Evolutionary conservation across 2,113 vertebrate genomes (phyloP).

Genomic region (Paradoxurus hermaphroditus): DNA sequence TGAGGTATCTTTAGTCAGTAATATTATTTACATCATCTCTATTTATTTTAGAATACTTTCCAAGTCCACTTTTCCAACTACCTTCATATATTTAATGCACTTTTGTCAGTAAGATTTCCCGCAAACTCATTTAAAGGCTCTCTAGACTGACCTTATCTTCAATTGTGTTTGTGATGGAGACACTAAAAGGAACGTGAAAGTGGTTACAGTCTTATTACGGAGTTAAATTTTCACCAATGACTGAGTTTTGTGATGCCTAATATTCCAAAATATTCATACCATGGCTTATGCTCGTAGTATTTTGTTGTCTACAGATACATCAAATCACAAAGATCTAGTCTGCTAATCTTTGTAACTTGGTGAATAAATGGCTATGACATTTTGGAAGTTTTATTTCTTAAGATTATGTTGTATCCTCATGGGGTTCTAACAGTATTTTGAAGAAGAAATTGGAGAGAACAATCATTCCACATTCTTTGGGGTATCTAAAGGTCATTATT

Average conservation of each 20-base stretch:
- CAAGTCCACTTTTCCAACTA: background rate
- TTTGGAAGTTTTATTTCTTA: background rate
- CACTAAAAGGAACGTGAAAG: background rate
- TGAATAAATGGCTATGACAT: background rate
- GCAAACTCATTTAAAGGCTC: background rate
- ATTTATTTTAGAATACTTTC: conserved; percentile 40
- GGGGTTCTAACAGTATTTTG: background rate
- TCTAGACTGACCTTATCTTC: background rate
- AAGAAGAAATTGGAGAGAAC: background rate
- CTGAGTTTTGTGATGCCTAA: background rate
- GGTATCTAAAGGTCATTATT: conserved; percentile 14
- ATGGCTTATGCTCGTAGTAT: background rate
- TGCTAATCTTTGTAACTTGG: background rate
- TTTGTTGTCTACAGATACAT: background rate
- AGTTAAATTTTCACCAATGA: background rate
- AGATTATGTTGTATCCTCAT: background rate
- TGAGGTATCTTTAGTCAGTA: no score
- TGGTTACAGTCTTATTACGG: background rate
- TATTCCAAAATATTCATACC: background rate
- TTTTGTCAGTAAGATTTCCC: background rate
- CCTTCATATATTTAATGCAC: background rate
- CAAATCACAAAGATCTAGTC: background rate
- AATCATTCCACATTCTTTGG: background rate
- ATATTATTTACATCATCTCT: background rate
- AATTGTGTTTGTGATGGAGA: background rate